Conservation (phyloP, 1,140 invertebrate genomes). For the Drosophila sp. region DNA sequence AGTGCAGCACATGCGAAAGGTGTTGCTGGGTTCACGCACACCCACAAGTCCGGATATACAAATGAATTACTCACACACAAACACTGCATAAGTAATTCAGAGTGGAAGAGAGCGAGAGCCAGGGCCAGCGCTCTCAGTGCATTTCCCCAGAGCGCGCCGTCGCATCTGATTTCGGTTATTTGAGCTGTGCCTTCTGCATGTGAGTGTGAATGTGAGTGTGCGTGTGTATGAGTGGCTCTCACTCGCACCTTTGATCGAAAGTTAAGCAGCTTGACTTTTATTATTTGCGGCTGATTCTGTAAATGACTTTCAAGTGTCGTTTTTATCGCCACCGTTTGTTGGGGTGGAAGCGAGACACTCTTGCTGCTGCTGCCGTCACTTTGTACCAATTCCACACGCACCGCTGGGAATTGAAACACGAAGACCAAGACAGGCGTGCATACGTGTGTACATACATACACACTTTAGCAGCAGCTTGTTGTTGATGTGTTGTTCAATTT, state of each 20-base stretch:
- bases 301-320: slow-evolving; percentile 73
- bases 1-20: slow-evolving; percentile 52
- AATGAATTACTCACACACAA: slow-evolving; percentile 13
- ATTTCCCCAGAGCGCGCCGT: slow-evolving; percentile 64
- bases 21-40: slow-evolving; percentile 41
- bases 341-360: slow-evolving; percentile 35
- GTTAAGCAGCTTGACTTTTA: slow-evolving; percentile 81
- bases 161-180: slow-evolving; percentile 79
- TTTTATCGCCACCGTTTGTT: slow-evolving; percentile 54
- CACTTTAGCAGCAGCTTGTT: slow-evolving; percentile 4
- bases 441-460: background rate
- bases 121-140: slow-evolving; percentile 26
- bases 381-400: slow-evolving; percentile 24
- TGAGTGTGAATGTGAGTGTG: slow-evolving; percentile 10
- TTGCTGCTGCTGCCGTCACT: background rate
- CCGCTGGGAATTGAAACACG: slow-evolving; percentile 30
- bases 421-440: background rate
- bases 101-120: slow-evolving; percentile 6
- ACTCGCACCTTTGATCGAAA: slow-evolving; percentile 32
- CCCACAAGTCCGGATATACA: slow-evolving; percentile 21
- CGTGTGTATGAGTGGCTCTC: slow-evolving; percentile 16
- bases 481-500: slow-evolving; percentile 43
- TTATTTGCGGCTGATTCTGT: slow-evolving; percentile 78
- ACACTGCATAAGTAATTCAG: slow-evolving; percentile 8
- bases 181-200: slow-evolving; percentile 50